phyloP scores from a whole-genome alignment of 2,113 vertebrate species.

The Pantherophis guttatus region DNA sequence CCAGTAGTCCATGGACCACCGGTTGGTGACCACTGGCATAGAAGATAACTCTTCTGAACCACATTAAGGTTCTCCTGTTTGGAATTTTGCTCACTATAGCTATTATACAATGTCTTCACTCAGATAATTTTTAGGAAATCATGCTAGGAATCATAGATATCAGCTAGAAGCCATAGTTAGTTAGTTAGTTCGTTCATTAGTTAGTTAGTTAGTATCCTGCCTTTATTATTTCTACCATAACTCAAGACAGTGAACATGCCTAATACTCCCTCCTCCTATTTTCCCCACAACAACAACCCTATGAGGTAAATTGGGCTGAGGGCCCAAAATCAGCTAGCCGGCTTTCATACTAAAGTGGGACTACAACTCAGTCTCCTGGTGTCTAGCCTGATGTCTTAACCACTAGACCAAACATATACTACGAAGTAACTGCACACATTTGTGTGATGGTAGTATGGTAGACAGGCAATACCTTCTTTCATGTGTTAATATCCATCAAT shows the following conservation, averaged over 20 bases:
- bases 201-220: neutral
- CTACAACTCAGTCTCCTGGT: too few relatives aligned
- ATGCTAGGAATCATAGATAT: neutral
- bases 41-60: neutral
- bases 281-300: neutral
- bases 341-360: too few relatives aligned
- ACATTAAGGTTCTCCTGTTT: neutral
- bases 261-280: neutral
- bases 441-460: too few relatives aligned
- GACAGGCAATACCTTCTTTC: too few relatives aligned
- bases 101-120: neutral
- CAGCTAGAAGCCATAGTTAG: too few relatives aligned
- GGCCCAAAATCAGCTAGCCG: too few relatives aligned
- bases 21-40: neutral
- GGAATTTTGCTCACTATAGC: neutral
- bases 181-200: too few relatives aligned
- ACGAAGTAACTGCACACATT: too few relatives aligned
- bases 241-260: neutral
- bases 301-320: too few relatives aligned
- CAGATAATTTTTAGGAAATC: neutral
- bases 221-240: neutral
- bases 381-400: too few relatives aligned
- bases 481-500: neutral
- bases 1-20: too few relatives aligned
- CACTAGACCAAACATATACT: too few relatives aligned